Conservation (phyloP, 2,113 vertebrate genomes). For the Azemiops feae region DNA sequence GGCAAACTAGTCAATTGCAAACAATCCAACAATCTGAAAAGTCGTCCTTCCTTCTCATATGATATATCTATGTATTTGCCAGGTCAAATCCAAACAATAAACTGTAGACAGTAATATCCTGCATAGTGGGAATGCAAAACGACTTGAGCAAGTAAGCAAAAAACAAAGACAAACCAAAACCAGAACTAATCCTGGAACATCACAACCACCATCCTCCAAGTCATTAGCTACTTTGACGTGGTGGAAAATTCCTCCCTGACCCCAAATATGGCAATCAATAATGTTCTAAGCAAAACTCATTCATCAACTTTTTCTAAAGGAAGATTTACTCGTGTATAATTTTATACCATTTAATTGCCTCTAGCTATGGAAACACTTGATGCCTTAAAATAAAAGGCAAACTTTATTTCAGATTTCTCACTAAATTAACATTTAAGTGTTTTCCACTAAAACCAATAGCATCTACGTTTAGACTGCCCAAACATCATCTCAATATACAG, state of each 20-base stretch:
- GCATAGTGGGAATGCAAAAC: not conserved
- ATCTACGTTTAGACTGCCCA: not conserved
- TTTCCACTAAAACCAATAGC: not conserved
- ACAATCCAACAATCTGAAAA: not conserved
- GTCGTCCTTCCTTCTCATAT: not conserved
- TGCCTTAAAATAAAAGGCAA: not conserved
- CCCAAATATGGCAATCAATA: not conserved
- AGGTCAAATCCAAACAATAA: not conserved
- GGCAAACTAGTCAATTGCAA: not conserved
- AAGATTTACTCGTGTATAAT: not conserved
- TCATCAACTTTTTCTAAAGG: not conserved
- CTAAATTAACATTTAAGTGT: not conserved
- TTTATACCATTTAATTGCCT: not conserved
- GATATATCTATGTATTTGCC: not conserved
- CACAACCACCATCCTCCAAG: not conserved
- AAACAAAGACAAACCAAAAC: not conserved
- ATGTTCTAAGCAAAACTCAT: not conserved
- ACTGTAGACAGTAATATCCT: not conserved
- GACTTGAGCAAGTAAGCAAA: not conserved
- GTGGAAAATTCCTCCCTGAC: not conserved
- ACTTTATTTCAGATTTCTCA: not conserved
- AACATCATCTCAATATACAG: not conserved
- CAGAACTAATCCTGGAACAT: not conserved
- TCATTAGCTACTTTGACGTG: not conserved
- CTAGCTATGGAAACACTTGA: not conserved